These are phyloP conservation scores for Piscicola geometra DNA, from an alignment of 2,888 invertebrate species.

Conservation along the genomic window DNA sequence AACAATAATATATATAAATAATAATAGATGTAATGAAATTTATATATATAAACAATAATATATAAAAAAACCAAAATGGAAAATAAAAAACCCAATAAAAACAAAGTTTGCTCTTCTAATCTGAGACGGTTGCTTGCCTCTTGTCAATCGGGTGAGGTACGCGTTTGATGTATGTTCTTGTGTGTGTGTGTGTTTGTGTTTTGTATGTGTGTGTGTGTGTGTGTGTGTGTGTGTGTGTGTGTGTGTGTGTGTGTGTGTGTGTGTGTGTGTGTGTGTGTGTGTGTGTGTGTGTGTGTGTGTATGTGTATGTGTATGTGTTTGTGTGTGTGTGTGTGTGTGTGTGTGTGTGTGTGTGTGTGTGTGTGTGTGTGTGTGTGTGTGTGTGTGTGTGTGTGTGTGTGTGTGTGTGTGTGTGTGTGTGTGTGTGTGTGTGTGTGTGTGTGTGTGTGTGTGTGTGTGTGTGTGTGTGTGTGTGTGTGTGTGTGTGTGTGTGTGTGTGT, in stretches of 20 bases:
- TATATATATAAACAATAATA: too few relatives aligned
- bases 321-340: conserved; percentile 19
- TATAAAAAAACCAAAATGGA: too few relatives aligned
- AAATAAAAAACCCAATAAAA: too few relatives aligned
- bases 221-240: conserved; percentile 16
- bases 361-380: conserved; percentile 15
- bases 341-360: conserved; percentile 24
- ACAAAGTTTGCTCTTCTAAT: too few relatives aligned
- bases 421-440: conserved; percentile 22
- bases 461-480: conserved; percentile 17
- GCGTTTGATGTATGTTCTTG: too few relatives aligned
- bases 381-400: conserved; percentile 1
- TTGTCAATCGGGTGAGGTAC: too few relatives aligned
- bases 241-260: conserved; percentile 22
- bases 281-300: conserved; percentile 22
- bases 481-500: conserved; percentile 19
- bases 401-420: conserved; percentile 22
- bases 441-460: conserved; percentile 22
- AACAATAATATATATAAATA: too few relatives aligned
- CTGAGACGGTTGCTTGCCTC: too few relatives aligned
- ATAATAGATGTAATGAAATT: too few relatives aligned
- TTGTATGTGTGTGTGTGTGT: too few relatives aligned
- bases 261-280: conserved; percentile 22
- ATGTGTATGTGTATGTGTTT: conserved; percentile 12
- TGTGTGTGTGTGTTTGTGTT: too few relatives aligned